These are phyloP conservation scores for Iphiclides podalirius DNA, from an alignment of 2,888 invertebrate genomes.

Conservation along the genomic window DNA sequence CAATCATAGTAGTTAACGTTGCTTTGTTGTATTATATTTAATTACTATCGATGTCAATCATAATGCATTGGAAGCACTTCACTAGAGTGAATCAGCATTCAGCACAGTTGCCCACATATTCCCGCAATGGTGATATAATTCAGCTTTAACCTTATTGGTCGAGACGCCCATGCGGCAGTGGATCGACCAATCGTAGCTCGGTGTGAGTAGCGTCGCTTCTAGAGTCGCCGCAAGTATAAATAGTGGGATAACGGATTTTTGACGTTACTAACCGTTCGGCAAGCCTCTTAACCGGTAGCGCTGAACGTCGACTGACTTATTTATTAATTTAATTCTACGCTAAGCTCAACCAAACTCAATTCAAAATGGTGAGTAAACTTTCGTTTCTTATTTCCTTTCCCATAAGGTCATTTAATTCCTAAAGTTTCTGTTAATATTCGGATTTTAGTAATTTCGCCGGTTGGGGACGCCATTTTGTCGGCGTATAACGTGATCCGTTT, in stretches of 20 bases:
- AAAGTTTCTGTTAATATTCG: neutral
- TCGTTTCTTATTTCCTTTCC: slow-evolving; percentile 24
- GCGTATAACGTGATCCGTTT: slow-evolving; percentile 38
- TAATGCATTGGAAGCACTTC: slow-evolving; percentile 28
- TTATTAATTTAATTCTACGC: slow-evolving; percentile 70
- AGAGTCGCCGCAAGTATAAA: slow-evolving; percentile 78
- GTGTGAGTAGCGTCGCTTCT: slow-evolving; percentile 70
- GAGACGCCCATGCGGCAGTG: slow-evolving; percentile 65
- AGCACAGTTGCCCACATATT: slow-evolving; percentile 67
- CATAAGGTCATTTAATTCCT: neutral
- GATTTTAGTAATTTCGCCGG: slow-evolving; percentile 38
- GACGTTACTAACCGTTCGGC: slow-evolving; percentile 82
- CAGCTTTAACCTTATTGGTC: slow-evolving; percentile 69
- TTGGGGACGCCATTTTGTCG: slow-evolving; percentile 66
- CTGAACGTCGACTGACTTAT: slow-evolving; percentile 77
- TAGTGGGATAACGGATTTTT: slow-evolving; percentile 66
- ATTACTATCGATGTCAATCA: slow-evolving; percentile 25
- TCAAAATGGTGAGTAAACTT: slow-evolving; percentile 71
- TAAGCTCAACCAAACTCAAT: slow-evolving; percentile 71
- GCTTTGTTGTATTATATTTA: too few species aligned
- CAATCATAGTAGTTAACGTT: too few species aligned
- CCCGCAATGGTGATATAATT: slow-evolving; percentile 75
- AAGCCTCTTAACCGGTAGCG: slow-evolving; percentile 84
- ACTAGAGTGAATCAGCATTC: slow-evolving; percentile 45
- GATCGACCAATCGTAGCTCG: slow-evolving; percentile 67